These are phyloP conservation scores for Calyptommatus sinebrachiatus DNA, from an alignment of 2,113 vertebrate species.

Conservation along the genomic window DNA sequence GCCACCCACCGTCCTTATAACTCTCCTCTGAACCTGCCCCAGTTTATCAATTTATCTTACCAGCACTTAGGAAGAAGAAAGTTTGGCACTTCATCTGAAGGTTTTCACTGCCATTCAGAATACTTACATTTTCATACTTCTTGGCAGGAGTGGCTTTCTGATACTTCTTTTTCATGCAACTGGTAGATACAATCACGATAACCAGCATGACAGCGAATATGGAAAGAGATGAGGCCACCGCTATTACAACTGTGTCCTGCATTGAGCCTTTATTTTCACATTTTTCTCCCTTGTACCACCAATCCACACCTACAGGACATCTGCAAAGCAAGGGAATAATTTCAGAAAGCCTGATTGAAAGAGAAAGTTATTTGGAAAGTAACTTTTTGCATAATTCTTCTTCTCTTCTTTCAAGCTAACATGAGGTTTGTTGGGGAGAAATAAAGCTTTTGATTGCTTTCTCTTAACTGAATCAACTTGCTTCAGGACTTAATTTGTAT, in stretches of 20 bases:
- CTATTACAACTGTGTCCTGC: slow-evolving; percentile 70
- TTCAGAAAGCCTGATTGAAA: background rate
- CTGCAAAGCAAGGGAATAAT: slow-evolving; percentile 60
- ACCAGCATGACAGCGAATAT: slow-evolving; percentile 74
- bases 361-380: background rate
- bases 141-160: background rate
- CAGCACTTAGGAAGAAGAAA: background rate
- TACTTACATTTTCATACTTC: slow-evolving; percentile 62
- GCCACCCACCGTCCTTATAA: no score
- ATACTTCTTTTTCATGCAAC: slow-evolving; percentile 67
- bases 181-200: slow-evolving; percentile 64
- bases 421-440: background rate
- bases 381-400: background rate
- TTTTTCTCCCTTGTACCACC: slow-evolving; percentile 85
- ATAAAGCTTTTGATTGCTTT: no score
- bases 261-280: slow-evolving; percentile 79
- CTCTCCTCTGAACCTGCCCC: no score
- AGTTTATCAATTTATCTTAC: no score
- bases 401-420: background rate
- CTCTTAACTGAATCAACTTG: no score
- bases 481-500: no score
- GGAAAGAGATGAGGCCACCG: slow-evolving; percentile 65
- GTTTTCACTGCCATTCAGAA: slow-evolving; percentile 2
- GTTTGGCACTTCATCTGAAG: background rate
- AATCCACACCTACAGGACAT: slow-evolving; percentile 77